Evolutionary conservation across 2,888 invertebrate species (phyloP).

Genomic region (Machimus rusticus): DNA sequence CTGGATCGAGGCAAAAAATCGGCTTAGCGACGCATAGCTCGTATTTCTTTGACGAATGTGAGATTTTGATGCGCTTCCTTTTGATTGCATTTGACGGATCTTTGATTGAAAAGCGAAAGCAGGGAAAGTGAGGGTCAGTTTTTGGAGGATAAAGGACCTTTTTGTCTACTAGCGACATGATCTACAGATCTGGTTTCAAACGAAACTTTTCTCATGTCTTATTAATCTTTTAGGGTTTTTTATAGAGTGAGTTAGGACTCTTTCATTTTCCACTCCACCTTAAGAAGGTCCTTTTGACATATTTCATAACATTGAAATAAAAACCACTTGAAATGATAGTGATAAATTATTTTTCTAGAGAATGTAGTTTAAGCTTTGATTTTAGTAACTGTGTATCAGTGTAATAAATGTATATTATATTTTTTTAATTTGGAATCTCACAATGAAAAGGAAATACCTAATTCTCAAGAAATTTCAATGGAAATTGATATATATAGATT

Average conservation of each 20-base stretch:
- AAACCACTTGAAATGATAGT: background rate
- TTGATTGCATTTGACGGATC: slow-evolving; percentile 53
- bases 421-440: too few relatives aligned
- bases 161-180: background rate
- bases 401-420: too few relatives aligned
- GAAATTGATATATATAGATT: too few relatives aligned
- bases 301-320: background rate
- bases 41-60: slow-evolving; percentile 51
- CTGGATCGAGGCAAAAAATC: slow-evolving; percentile 21
- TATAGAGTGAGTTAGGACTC: background rate
- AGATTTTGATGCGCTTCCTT: slow-evolving; percentile 51
- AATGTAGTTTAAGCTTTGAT: too few relatives aligned
- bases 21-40: slow-evolving; percentile 40
- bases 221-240: background rate
- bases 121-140: slow-evolving; percentile 43
- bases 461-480: too few relatives aligned
- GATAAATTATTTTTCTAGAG: background rate
- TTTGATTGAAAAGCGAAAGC: slow-evolving; percentile 33
- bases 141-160: slow-evolving; percentile 8
- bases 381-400: too few relatives aligned
- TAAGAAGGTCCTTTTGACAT: background rate
- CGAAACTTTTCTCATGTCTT: slow-evolving; percentile 40
- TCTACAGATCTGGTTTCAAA: background rate
- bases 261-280: background rate
- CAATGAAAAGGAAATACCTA: too few relatives aligned